Evolutionary conservation across 2,888 invertebrate species (phyloP), one percentile per base, ranked within the genome.

Genomic region (Eutolmus rufibarbis): DNA sequence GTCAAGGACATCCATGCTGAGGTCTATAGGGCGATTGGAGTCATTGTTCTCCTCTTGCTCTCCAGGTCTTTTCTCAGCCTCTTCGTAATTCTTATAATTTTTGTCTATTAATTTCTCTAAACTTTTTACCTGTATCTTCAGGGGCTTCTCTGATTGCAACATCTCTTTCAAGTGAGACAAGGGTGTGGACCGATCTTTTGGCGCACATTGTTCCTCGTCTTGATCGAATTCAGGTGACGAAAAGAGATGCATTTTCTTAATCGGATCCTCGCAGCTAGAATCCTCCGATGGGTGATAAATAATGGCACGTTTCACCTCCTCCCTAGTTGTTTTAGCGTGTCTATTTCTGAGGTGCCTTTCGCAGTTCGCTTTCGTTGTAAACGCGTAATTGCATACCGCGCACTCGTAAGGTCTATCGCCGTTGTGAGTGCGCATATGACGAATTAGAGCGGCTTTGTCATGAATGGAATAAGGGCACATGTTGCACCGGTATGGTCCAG

Each of bases 291-390:
- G 97, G 91, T 97, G 97, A 90, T 97, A 97, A 88, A 97, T 97
- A 86, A 98, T 97, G 7, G 97, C 95, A 89, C 96, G 95, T 91
- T 98, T 97, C 0, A 98, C 96, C 90, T 98, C 98, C 89, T 98
- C 97, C 86, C 97, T 94, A 1, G 96, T 96, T 1, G 95, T 95
- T 92, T 97, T 97, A 0, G 96, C 96, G 91, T 98, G 98, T 34
- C 98, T 95, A 92, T 98, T 98, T 89, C 98, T 94, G 90, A 98
- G 94, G 92, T 99, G 98, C 7, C 98, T 94, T 93, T 99, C 98
- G 92, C 99, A 99, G 91, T 99, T 98, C 1, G 98, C 98, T 93
- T 98, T 98, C 0, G 98, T 98, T 37, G 98, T 98, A 92, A 99
- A 99, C 2, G 98, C 98, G 91, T 97, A 98, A 91, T 97, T 97